Conservation (phyloP, 2,113 vertebrate species). For the Copsychus sechellarum region DNA sequence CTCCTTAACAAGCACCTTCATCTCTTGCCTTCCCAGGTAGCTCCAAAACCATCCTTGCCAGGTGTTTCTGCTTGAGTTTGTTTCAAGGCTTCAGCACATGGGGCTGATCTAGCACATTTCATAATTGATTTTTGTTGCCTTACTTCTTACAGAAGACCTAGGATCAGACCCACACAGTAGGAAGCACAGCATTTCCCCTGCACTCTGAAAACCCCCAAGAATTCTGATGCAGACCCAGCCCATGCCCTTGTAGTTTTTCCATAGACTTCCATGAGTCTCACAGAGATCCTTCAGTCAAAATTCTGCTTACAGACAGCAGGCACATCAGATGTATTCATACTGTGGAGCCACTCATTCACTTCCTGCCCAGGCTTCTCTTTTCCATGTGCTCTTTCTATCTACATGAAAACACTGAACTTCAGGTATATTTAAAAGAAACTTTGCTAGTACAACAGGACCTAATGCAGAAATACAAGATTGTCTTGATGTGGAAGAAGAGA, state of each 20-base stretch:
- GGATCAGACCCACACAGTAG: not conserved
- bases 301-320: slow-evolving; percentile 75
- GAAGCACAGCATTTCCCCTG: not conserved
- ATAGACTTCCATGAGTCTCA: slow-evolving; percentile 72
- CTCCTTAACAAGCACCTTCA: not conserved
- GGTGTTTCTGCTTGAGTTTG: not conserved
- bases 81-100: not conserved
- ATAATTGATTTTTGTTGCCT: not conserved
- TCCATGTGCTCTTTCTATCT: slow-evolving; percentile 85
- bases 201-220: not conserved
- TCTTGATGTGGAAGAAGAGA: not conserved
- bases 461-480: not conserved
- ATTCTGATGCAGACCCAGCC: not conserved
- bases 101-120: not conserved
- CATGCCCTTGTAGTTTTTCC: slow-evolving; percentile 76
- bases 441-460: not conserved
- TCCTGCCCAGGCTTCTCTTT: slow-evolving; percentile 57
- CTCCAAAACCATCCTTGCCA: not conserved
- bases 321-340: slow-evolving; percentile 54
- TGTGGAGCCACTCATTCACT: slow-evolving; percentile 73
- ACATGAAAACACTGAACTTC: not conserved
- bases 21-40: not conserved
- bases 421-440: not conserved
- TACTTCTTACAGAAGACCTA: not conserved
- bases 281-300: slow-evolving; percentile 84